Conservation (phyloP, 2,888 invertebrate genomes). For the Auanema sp. region DNA sequence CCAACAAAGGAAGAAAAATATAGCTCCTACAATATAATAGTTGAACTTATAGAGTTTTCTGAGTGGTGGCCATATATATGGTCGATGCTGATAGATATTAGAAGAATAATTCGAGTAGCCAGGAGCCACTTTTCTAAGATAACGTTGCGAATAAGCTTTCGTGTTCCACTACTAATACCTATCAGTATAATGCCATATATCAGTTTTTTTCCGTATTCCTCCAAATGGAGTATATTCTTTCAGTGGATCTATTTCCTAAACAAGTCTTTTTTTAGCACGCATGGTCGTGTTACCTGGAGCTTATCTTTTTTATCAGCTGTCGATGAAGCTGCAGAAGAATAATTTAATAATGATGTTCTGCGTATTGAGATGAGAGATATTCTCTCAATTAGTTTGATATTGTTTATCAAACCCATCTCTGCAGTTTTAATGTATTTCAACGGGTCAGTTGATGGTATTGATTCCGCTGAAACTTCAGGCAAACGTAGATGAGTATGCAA, state of each 20-base stretch:
- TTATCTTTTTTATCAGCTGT: too few relatives aligned
- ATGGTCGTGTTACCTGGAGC: too few relatives aligned
- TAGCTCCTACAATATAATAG: slow-evolving; percentile 26
- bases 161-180: slow-evolving; percentile 23
- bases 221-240: slow-evolving; percentile 48
- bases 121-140: slow-evolving; percentile 38
- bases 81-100: slow-evolving; percentile 44
- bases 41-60: slow-evolving; percentile 47
- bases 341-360: too few relatives aligned
- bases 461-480: too few relatives aligned
- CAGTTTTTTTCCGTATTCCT: slow-evolving; percentile 30
- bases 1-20: slow-evolving; percentile 28
- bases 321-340: too few relatives aligned
- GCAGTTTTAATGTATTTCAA: too few relatives aligned
- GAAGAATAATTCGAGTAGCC: slow-evolving; percentile 57
- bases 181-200: slow-evolving; percentile 53
- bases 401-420: too few relatives aligned
- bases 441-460: too few relatives aligned
- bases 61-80: slow-evolving; percentile 58
- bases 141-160: neutral
- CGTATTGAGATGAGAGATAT: too few relatives aligned
- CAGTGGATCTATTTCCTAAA: slow-evolving; percentile 29
- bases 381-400: too few relatives aligned
- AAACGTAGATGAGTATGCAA: too few relatives aligned
- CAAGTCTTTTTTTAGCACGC: neutral